These are phyloP conservation scores for Carettochelys insculpta DNA, from an alignment of 2,113 vertebrate genomes.

Conservation along the genomic window DNA sequence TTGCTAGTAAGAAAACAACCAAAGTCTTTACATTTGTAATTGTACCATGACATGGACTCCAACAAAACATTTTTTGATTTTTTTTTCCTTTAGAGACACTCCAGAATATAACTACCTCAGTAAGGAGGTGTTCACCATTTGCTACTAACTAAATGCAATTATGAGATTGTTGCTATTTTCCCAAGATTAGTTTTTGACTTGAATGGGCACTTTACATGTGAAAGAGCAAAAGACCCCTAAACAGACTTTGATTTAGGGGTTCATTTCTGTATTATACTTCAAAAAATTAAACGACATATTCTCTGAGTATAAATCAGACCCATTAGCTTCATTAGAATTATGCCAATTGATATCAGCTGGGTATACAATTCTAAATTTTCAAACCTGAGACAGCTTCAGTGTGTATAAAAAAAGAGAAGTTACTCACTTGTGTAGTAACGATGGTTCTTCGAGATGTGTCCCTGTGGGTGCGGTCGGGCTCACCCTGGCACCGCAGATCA, in stretches of 20 bases:
- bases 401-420: too few relatives aligned
- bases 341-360: neutral
- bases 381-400: neutral
- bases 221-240: neutral
- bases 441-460: too few relatives aligned
- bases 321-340: neutral
- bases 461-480: too few relatives aligned
- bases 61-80: neutral
- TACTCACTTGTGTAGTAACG: too few relatives aligned
- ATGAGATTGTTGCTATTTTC: neutral
- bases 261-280: neutral
- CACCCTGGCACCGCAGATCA: too few relatives aligned
- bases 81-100: neutral
- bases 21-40: neutral
- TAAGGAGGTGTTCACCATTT: neutral
- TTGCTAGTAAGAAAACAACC: neutral
- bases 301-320: neutral
- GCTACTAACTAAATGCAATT: neutral
- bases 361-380: neutral
- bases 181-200: neutral
- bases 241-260: neutral
- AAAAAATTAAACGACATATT: neutral
- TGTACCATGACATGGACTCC: neutral
- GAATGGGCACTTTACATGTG: neutral
- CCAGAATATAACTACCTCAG: neutral